Evolutionary conservation across 2,888 invertebrate species (phyloP).

Genomic region (Andrena bucephala): DNA sequence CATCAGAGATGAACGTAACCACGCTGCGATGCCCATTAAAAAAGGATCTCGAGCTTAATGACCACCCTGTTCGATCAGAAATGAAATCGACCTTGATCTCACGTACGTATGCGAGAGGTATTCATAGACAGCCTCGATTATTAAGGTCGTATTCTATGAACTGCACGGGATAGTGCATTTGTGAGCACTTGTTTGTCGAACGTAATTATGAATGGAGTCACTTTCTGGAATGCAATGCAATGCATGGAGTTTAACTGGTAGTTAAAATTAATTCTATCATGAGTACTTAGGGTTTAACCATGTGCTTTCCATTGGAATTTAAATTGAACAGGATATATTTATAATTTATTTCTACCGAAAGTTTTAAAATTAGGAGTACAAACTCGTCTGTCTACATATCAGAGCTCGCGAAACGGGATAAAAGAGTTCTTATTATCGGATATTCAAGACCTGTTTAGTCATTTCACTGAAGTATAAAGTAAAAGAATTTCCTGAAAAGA

Average conservation of each 20-base stretch:
- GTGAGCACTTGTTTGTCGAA: neutral
- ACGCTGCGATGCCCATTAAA: slow-evolving; percentile 29
- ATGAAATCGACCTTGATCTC: slow-evolving; percentile 73
- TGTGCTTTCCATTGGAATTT: too few species aligned
- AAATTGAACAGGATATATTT: too few species aligned
- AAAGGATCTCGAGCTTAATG: slow-evolving; percentile 58
- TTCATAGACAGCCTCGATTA: slow-evolving; percentile 69
- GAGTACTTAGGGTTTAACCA: too few species aligned
- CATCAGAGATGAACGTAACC: slow-evolving; percentile 13
- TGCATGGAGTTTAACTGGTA: neutral
- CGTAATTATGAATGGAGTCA: slow-evolving; percentile 26
- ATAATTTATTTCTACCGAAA: too few species aligned
- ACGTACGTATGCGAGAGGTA: slow-evolving; percentile 56
- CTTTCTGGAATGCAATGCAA: neutral
- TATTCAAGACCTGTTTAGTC: too few species aligned
- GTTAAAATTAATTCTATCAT: neutral
- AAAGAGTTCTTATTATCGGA: too few species aligned
- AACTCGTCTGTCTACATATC: too few species aligned
- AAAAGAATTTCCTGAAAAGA: too few species aligned
- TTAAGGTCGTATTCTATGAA: slow-evolving; percentile 66
- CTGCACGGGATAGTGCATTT: slow-evolving; percentile 38
- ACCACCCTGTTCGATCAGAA: slow-evolving; percentile 59
- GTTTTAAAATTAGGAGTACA: too few species aligned
- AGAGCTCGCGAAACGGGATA: too few species aligned
- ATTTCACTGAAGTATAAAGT: too few species aligned